Conservation (phyloP, 2,797 vertebrate genomes). For the Esox lucius region DNA sequence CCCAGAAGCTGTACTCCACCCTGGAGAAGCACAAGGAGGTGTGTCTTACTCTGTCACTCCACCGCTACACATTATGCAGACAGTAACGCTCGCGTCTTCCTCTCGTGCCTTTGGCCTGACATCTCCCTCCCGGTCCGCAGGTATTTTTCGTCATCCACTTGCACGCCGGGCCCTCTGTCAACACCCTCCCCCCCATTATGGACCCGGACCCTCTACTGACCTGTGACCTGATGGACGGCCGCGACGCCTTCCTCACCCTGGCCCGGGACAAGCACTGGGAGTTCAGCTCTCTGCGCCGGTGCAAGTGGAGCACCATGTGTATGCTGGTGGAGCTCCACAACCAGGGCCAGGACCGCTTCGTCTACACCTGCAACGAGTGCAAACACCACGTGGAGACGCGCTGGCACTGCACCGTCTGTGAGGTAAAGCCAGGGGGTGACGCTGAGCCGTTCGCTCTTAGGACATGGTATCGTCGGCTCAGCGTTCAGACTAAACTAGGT, state of each 20-base stretch:
- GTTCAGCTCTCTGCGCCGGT: conserved; percentile 93
- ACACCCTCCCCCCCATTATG: conserved; percentile 93
- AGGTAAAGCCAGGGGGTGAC: conserved; percentile 75
- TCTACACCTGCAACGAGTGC: conserved; percentile 99
- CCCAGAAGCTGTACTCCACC: conserved; percentile 97
- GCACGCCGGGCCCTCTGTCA: conserved; percentile 90
- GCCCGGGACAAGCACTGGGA: conserved; percentile 99
- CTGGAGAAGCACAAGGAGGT: conserved; percentile 99
- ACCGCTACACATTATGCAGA: neutral
- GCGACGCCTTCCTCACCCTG: conserved; percentile 94
- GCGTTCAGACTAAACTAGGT: neutral
- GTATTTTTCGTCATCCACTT: conserved; percentile 98
- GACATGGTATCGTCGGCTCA: too few relatives aligned
- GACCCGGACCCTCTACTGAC: conserved; percentile 92
- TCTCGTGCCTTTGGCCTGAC: neutral
- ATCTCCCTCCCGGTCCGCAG: conserved; percentile 58
- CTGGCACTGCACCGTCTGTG: conserved; percentile 97
- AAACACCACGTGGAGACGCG: conserved; percentile 98
- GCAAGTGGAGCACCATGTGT: conserved; percentile 98
- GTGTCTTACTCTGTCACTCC: neutral
- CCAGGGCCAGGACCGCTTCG: conserved; percentile 97
- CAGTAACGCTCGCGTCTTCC: neutral
- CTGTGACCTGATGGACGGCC: conserved; percentile 97
- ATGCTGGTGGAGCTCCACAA: conserved; percentile 98
- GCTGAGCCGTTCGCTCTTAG: too few relatives aligned